These are phyloP conservation scores for Xanthorhoe designata DNA, from an alignment of 2,888 invertebrate species.

Conservation along the genomic window DNA sequence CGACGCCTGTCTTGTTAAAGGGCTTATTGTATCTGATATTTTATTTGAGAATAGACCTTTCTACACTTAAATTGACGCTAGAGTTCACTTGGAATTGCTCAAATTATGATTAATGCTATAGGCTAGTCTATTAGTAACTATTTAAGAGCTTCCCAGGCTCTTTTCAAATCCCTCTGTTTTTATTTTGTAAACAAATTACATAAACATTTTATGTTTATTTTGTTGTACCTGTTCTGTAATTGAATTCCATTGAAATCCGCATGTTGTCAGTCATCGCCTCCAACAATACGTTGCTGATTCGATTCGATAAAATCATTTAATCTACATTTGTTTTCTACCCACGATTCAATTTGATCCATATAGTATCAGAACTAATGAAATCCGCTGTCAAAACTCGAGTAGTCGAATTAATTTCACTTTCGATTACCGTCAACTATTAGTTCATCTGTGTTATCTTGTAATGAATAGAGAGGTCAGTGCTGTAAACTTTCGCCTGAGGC, in stretches of 20 bases:
- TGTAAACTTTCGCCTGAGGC: conserved; percentile 76
- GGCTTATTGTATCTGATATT: neutral
- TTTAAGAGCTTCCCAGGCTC: neutral
- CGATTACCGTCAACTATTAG: conserved; percentile 56
- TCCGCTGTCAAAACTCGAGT: conserved; percentile 64
- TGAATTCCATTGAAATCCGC: conserved; percentile 19
- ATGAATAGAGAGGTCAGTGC: conserved; percentile 78
- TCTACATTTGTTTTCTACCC: conserved; percentile 37
- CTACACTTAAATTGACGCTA: neutral
- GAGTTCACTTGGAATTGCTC: neutral
- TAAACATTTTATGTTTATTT: conserved; percentile 2
- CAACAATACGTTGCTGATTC: conserved; percentile 33
- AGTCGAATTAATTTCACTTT: conserved; percentile 80
- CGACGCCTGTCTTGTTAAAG: neutral
- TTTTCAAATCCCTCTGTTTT: neutral
- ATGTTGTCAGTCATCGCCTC: conserved; percentile 16
- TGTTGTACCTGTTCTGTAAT: conserved; percentile 23
- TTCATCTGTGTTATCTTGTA: conserved; percentile 53
- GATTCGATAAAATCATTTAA: conserved; percentile 34
- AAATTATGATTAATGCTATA: neutral
- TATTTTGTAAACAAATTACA: conserved; percentile 2
- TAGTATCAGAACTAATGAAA: conserved; percentile 56
- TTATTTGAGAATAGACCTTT: neutral
- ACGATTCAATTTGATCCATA: conserved; percentile 37
- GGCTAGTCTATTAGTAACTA: neutral